Evolutionary conservation across 2,113 vertebrate genomes (phyloP).

Genomic region (Xerus inauris): DNA sequence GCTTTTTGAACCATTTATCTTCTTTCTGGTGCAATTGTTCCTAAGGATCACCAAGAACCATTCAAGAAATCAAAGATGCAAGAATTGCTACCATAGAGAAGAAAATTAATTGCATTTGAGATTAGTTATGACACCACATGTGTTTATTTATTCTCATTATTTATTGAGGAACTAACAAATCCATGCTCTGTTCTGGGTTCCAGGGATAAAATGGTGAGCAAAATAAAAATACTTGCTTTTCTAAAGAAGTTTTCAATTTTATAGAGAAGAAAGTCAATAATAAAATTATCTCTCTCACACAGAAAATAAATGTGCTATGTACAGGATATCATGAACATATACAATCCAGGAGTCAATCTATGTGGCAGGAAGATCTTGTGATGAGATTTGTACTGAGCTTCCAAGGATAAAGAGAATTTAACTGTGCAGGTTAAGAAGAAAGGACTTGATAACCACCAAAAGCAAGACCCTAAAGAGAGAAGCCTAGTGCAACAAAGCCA

Average conservation of each 20-base stretch:
- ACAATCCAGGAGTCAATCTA: not conserved
- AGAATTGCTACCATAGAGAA: not conserved
- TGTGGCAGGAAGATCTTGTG: not conserved
- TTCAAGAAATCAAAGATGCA: slow-evolving; percentile 30
- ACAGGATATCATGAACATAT: not conserved
- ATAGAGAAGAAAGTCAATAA: not conserved
- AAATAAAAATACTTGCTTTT: not conserved
- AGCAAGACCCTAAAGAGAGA: not conserved
- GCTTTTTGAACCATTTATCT: slow-evolving; percentile 11
- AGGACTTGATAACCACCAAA: not conserved
- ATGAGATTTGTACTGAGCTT: not conserved
- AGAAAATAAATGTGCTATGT: not conserved
- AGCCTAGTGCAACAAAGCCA: not conserved
- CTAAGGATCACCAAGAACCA: not conserved
- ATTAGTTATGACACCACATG: not conserved
- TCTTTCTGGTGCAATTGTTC: not conserved
- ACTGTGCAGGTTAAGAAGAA: too few species aligned
- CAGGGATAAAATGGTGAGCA: not conserved
- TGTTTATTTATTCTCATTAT: not conserved
- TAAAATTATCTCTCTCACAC: not conserved
- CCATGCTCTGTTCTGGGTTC: not conserved
- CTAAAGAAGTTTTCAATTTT: not conserved
- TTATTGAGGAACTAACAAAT: not conserved
- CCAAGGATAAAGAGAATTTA: not conserved
- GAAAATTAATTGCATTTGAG: not conserved